phyloP scores from a whole-genome alignment of 2,797 vertebrate species.

The Notolepis coatsorum region DNA sequence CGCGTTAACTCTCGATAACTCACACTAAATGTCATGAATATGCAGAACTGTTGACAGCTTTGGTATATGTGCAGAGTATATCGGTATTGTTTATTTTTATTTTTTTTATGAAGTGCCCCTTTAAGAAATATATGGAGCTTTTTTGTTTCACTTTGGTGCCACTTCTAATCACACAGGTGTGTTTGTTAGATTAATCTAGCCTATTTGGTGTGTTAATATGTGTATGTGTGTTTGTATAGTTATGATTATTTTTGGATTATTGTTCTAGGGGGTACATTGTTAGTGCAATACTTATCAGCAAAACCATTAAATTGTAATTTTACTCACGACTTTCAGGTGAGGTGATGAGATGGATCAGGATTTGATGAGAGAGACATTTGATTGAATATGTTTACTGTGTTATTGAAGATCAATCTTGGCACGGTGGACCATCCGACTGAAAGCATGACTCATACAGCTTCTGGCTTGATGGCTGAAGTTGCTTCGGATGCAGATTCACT shows the following conservation, averaged over 20 bases:
- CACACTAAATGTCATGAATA: too few relatives aligned
- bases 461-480: background rate
- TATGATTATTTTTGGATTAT: constrained; percentile 2
- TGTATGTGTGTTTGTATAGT: background rate
- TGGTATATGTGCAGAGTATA: too few relatives aligned
- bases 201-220: constrained; percentile 1
- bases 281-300: constrained; percentile 28
- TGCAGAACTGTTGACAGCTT: too few relatives aligned
- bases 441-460: background rate
- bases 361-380: background rate
- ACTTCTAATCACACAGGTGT: constrained; percentile 27
- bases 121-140: background rate
- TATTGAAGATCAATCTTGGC: background rate
- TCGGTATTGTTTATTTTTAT: background rate
- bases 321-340: constrained; percentile 37
- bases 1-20: too few relatives aligned
- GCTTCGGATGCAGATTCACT: background rate
- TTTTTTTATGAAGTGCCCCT: background rate
- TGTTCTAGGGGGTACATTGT: constrained; percentile 21
- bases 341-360: background rate
- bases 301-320: constrained; percentile 57
- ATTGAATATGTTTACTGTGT: background rate
- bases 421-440: background rate
- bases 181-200: constrained; percentile 6
- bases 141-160: constrained; percentile 43